Evolutionary conservation across 2,113 vertebrate species (phyloP).

Genomic region (Lates calcarifer): DNA sequence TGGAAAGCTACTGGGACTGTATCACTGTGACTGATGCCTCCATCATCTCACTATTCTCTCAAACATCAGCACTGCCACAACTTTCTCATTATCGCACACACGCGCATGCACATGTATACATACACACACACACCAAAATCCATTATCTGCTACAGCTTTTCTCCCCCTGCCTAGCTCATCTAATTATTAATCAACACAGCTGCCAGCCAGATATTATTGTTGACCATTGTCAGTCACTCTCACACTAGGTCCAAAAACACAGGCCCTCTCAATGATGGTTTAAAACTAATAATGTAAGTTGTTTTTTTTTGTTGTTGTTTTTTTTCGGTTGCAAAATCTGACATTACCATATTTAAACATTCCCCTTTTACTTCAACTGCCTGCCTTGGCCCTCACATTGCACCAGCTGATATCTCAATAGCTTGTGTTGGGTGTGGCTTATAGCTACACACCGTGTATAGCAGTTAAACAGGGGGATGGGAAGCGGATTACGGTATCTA

Average conservation of each 20-base stretch:
- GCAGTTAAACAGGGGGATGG: conserved; percentile 72
- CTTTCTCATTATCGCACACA: conserved; percentile 45
- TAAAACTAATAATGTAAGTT: neutral
- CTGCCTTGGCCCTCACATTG: conserved; percentile 56
- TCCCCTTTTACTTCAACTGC: conserved; percentile 32
- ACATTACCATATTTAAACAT: conserved; percentile 46
- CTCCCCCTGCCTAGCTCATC: conserved; percentile 44
- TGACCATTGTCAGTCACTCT: conserved; percentile 53
- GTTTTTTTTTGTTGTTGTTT: neutral
- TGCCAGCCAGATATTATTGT: conserved; percentile 34
- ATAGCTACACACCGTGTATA: conserved; percentile 60
- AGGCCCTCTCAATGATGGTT: neutral
- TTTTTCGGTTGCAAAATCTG: conserved; percentile 7
- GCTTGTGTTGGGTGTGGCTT: conserved; percentile 74
- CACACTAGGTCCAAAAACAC: conserved; percentile 23
- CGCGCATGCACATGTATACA: conserved; percentile 12
- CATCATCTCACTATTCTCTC: conserved; percentile 35
- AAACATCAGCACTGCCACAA: conserved; percentile 46
- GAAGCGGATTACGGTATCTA: conserved; percentile 66
- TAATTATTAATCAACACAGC: conserved; percentile 64
- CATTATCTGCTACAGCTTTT: conserved; percentile 53
- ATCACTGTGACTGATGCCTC: conserved; percentile 10
- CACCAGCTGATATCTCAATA: conserved; percentile 73
- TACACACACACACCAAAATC: conserved; percentile 44
- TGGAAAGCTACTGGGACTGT: conserved; percentile 1